A percentile compares a stretch with the other conserved stretches of the same genome.
phyloP scores from a whole-genome alignment of 1,140 invertebrate species.

The Lasioglossum albipes region DNA sequence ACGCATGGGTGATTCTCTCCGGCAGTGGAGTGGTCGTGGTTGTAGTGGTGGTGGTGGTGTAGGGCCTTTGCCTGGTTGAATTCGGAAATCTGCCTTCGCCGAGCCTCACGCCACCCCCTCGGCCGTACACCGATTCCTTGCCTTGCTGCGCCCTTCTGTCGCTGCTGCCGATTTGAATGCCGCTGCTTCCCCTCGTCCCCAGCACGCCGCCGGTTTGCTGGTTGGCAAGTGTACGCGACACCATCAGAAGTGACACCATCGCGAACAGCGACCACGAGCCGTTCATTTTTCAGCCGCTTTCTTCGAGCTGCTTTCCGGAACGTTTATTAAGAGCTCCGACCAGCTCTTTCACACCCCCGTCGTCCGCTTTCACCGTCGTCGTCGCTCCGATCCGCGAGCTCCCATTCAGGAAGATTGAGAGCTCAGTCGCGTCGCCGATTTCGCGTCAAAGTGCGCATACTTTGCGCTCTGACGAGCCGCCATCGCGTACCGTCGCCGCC shows the following conservation, averaged over 20 bases:
- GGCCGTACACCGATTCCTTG: slow-evolving; percentile 54
- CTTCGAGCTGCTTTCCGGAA: neutral
- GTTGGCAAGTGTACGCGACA: slow-evolving; percentile 36
- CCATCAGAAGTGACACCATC: slow-evolving; percentile 46
- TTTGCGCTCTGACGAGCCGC: neutral
- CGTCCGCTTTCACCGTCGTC: neutral
- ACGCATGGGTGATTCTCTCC: slow-evolving; percentile 29
- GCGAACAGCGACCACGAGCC: slow-evolving; percentile 31
- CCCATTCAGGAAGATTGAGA: slow-evolving; percentile 41
- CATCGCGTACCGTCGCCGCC: slow-evolving; percentile 12
- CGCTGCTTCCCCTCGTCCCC: slow-evolving; percentile 68
- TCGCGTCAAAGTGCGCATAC: slow-evolving; percentile 3
- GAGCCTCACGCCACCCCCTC: slow-evolving; percentile 71
- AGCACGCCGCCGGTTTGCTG: slow-evolving; percentile 54
- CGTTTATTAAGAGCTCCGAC: slow-evolving; percentile 1
- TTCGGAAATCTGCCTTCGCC: slow-evolving; percentile 73
- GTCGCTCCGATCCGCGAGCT: slow-evolving; percentile 7
- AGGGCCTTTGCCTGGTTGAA: slow-evolving; percentile 69
- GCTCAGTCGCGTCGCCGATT: slow-evolving; percentile 8
- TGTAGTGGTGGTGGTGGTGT: slow-evolving; percentile 68
- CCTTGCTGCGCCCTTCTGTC: slow-evolving; percentile 60
- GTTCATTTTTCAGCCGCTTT: slow-evolving; percentile 37
- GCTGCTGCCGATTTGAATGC: slow-evolving; percentile 73
- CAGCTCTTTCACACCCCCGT: neutral
- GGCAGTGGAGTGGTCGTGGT: slow-evolving; percentile 55